Evolutionary conservation across 2,797 vertebrate genomes (phyloP).

Genomic region (Iguana delicatissima): DNA sequence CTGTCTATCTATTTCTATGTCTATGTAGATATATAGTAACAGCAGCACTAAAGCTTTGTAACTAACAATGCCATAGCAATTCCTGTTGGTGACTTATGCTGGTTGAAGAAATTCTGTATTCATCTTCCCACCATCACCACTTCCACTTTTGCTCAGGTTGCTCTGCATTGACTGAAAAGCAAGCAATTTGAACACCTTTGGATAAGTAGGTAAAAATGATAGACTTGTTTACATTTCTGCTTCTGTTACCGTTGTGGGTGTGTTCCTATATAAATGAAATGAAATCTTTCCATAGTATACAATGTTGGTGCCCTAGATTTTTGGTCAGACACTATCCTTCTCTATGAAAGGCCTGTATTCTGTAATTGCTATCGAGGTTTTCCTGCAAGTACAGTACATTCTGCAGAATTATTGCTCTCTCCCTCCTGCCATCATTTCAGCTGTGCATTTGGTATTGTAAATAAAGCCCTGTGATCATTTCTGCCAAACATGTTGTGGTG

Average conservation of each 20-base stretch:
- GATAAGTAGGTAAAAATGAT: neutral
- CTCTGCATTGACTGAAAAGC: neutral
- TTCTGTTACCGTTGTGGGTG: neutral
- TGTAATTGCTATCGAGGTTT: neutral
- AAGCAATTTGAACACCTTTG: neutral
- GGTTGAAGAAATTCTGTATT: neutral
- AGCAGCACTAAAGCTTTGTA: neutral
- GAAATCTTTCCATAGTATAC: neutral
- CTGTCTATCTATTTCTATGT: no score
- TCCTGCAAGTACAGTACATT: slow-evolving; percentile 9
- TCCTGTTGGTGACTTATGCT: neutral
- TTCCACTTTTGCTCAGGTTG: neutral
- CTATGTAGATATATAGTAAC: no score
- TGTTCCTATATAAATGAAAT: neutral
- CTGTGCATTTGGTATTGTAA: neutral
- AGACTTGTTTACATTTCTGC: neutral
- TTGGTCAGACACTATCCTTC: neutral
- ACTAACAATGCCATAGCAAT: neutral
- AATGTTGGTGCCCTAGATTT: neutral
- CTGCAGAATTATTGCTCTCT: slow-evolving; percentile 8
- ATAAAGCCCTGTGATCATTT: slow-evolving; percentile 29
- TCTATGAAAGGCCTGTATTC: neutral
- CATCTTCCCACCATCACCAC: neutral
- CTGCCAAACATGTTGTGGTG: slow-evolving; percentile 30
- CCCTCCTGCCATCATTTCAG: neutral